Evolutionary conservation across 1,140 invertebrate genomes (phyloP).

Genomic region (Drosophila paulistorum): DNA sequence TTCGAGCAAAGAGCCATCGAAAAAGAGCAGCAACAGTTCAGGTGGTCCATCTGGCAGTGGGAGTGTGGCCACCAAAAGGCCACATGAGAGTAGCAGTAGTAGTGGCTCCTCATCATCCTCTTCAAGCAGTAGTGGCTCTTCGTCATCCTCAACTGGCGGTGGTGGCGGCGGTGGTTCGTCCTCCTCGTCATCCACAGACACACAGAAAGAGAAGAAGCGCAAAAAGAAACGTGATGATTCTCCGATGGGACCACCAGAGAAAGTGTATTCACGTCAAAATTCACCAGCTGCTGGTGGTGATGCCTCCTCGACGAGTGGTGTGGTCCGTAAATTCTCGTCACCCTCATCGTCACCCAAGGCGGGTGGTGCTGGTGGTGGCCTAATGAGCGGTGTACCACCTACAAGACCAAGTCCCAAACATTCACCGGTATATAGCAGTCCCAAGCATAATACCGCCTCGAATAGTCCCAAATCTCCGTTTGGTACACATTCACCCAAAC

Average conservation of each 20-base stretch:
- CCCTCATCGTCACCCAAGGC: conserved; percentile 86
- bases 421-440: conserved; percentile 90
- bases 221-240: conserved; percentile 89
- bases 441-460: conserved; percentile 86
- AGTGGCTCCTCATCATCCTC: conserved; percentile 30
- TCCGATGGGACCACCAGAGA: conserved; percentile 93
- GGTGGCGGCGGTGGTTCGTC: neutral
- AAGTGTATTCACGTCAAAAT: conserved; percentile 84
- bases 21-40: conserved; percentile 37
- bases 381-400: conserved; percentile 82
- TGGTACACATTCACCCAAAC: conserved; percentile 89
- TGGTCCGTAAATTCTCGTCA: conserved; percentile 71
- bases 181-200: conserved; percentile 75
- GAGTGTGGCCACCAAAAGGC: conserved; percentile 42
- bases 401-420: conserved; percentile 89
- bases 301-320: conserved; percentile 70
- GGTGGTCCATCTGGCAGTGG: conserved; percentile 8
- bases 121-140: conserved; percentile 79
- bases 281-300: conserved; percentile 69
- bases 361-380: conserved; percentile 38
- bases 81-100: conserved; percentile 48
- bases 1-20: conserved; percentile 37
- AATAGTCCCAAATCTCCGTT: conserved; percentile 86
- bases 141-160: conserved; percentile 21
- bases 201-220: conserved; percentile 90